phyloP scores from a whole-genome alignment of 2,888 invertebrate genomes.

The Polylopha cassiicola region DNA sequence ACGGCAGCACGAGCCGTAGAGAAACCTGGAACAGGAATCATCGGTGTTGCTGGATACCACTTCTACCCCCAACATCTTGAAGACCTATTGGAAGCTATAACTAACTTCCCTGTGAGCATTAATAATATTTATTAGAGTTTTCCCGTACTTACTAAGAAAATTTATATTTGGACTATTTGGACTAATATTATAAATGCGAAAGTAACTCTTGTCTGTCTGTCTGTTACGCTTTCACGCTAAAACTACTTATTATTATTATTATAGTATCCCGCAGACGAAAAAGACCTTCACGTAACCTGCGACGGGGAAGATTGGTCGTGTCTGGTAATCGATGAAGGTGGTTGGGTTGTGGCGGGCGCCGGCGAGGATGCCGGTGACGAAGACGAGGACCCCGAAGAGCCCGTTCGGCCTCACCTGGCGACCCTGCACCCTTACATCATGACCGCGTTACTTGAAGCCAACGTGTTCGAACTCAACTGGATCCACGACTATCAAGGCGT shows the following conservation, averaged over 20 bases:
- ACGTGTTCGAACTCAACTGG: conserved; percentile 57
- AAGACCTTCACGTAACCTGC: conserved; percentile 47
- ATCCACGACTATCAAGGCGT: conserved; percentile 67
- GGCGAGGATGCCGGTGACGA: conserved; percentile 31
- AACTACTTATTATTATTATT: background rate
- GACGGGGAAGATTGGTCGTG: conserved; percentile 59
- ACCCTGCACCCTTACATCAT: conserved; percentile 52
- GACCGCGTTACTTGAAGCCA: conserved; percentile 50
- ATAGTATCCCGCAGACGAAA: conserved; percentile 51
- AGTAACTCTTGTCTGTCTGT: too few relatives aligned
- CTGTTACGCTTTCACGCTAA: too few relatives aligned
- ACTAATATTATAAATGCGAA: background rate
- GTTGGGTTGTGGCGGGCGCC: conserved; percentile 59
- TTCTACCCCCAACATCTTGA: conserved; percentile 57
- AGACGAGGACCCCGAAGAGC: conserved; percentile 34
- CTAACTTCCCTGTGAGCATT: conserved; percentile 34
- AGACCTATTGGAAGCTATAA: conserved; percentile 49
- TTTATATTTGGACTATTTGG: too few relatives aligned
- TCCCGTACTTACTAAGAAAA: too few relatives aligned
- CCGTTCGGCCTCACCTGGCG: conserved; percentile 51
- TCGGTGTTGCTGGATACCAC: conserved; percentile 67
- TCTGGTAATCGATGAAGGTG: conserved; percentile 61
- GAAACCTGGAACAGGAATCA: conserved; percentile 41
- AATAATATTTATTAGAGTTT: too few relatives aligned
- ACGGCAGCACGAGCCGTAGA: conserved; percentile 57